A percentile compares a stretch with the other conserved stretches of the same genome.
These are phyloP conservation scores for Galerucella nymphaeae DNA, from an alignment of 2,888 invertebrate species.

Conservation along the genomic window DNA sequence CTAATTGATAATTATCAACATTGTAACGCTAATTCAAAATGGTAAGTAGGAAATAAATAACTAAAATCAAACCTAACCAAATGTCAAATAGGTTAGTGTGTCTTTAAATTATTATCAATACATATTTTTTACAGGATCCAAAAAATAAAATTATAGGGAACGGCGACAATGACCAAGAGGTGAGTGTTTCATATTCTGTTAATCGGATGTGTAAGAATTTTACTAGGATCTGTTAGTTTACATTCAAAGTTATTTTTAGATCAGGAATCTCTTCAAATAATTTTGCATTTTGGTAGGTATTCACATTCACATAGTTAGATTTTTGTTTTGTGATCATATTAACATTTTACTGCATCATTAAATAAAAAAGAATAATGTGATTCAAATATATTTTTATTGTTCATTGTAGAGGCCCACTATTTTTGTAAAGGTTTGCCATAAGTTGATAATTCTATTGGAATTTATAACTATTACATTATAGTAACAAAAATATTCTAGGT, in stretches of 20 bases:
- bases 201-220: constrained; percentile 31
- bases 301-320: constrained; percentile 28
- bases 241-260: constrained; percentile 50
- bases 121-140: constrained; percentile 68
- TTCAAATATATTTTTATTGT: neutral
- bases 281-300: constrained; percentile 29
- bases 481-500: no score
- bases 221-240: constrained; percentile 35
- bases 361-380: neutral
- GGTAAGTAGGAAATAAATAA: constrained; percentile 42
- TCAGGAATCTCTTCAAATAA: constrained; percentile 47
- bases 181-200: constrained; percentile 60
- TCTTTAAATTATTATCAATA: constrained; percentile 40
- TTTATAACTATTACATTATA: no score
- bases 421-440: constrained; percentile 2
- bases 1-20: constrained; percentile 34
- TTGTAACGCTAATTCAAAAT: constrained; percentile 38
- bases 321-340: neutral
- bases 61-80: constrained; percentile 20
- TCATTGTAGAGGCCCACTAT: neutral
- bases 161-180: constrained; percentile 70
- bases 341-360: constrained; percentile 4
- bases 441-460: neutral
- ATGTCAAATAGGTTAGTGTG: constrained; percentile 50
- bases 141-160: constrained; percentile 72